Evolutionary conservation across 2,797 vertebrate genomes (phyloP).

Genomic region (Zalophus californianus): DNA sequence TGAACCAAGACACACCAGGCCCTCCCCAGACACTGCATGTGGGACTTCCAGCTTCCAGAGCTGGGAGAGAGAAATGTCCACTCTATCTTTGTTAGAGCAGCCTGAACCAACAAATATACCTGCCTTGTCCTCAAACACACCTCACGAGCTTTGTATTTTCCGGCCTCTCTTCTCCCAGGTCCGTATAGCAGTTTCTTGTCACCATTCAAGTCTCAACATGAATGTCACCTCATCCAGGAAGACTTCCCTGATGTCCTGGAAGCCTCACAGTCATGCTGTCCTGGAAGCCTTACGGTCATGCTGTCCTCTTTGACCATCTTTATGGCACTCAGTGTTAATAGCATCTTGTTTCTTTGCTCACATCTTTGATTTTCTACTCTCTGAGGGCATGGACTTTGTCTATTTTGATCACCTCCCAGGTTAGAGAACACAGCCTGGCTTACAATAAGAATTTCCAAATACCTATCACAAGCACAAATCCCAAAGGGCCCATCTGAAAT

Average conservation of each 20-base stretch:
- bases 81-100: not conserved
- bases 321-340: not conserved
- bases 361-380: constrained; percentile 17
- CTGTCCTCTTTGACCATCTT: not conserved
- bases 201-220: not conserved
- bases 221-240: not conserved
- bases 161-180: not conserved
- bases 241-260: not conserved
- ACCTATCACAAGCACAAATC: not conserved
- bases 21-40: not conserved
- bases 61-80: not conserved
- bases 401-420: not conserved
- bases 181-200: not conserved
- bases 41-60: not conserved
- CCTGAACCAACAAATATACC: not conserved
- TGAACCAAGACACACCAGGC: not conserved
- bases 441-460: not conserved
- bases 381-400: not conserved
- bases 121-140: not conserved
- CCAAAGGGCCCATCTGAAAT: not conserved
- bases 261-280: not conserved
- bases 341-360: not conserved
- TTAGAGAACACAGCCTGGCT: not conserved
- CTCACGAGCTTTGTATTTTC: not conserved
- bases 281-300: not conserved